These are phyloP conservation scores for Drosophila lacicola DNA, from an alignment of 2,888 invertebrate species.

Conservation along the genomic window DNA sequence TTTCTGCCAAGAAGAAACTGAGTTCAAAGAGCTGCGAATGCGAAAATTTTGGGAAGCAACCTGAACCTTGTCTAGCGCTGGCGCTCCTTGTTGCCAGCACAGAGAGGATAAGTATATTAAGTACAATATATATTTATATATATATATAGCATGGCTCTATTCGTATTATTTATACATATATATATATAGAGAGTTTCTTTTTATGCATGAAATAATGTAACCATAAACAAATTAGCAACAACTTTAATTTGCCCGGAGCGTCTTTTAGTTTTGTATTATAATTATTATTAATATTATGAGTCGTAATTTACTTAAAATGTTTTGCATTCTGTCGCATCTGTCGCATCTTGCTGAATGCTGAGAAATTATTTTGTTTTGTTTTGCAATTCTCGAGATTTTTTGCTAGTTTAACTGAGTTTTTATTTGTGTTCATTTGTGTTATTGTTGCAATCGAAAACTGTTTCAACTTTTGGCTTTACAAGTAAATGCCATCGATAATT, in stretches of 20 bases:
- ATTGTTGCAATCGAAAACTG: conserved; percentile 3
- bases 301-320: conserved; percentile 59
- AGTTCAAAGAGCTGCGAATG: conserved; percentile 76
- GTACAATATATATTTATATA: conserved; percentile 38
- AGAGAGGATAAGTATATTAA: conserved; percentile 41
- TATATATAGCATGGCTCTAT: conserved; percentile 39
- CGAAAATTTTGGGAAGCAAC: conserved; percentile 62
- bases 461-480: conserved; percentile 39
- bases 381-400: conserved; percentile 56
- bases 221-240: conserved; percentile 83
- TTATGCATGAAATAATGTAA: conserved; percentile 82
- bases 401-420: conserved; percentile 61
- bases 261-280: conserved; percentile 57
- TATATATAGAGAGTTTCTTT: conserved; percentile 48
- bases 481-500: conserved; percentile 51
- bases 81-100: conserved; percentile 69
- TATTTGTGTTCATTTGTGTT: conserved; percentile 18
- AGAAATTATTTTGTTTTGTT: conserved; percentile 43
- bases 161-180: conserved; percentile 32
- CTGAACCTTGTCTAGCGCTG: conserved; percentile 54
- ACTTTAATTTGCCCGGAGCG: conserved; percentile 76
- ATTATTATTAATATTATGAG: conserved; percentile 60
- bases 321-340: conserved; percentile 10
- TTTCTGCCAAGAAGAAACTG: conserved; percentile 69
- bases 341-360: conserved; percentile 12